These are phyloP conservation scores for Acronicta aceris DNA, from an alignment of 2,888 invertebrate genomes.

Conservation along the genomic window DNA sequence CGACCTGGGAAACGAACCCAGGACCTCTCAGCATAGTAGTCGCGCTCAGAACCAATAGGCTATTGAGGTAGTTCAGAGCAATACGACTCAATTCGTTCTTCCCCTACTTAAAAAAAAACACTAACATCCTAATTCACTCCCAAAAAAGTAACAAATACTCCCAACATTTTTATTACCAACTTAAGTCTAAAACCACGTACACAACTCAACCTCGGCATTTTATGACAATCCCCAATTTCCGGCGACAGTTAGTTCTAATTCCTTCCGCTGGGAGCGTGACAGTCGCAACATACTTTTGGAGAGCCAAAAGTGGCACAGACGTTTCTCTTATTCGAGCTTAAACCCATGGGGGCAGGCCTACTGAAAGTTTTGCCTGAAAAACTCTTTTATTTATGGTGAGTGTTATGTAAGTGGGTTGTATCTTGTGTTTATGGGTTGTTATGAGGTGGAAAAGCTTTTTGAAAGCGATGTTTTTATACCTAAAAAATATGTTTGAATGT, in stretches of 20 bases:
- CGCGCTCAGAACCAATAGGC: too few species aligned
- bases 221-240: constrained; percentile 43
- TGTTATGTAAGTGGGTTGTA: constrained; percentile 38
- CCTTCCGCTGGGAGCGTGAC: constrained; percentile 27
- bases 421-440: constrained; percentile 33
- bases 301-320: constrained; percentile 39
- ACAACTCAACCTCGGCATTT: constrained; percentile 17
- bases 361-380: constrained; percentile 49
- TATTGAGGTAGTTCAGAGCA: too few species aligned
- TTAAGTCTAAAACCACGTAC: constrained; percentile 12
- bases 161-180: neutral
- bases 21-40: too few species aligned
- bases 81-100: too few species aligned
- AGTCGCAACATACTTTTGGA: constrained; percentile 38
- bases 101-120: too few species aligned
- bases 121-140: neutral
- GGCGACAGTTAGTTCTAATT: constrained; percentile 48
- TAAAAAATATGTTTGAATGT: neutral
- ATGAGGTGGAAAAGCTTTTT: constrained; percentile 33
- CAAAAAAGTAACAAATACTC: neutral
- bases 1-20: too few species aligned
- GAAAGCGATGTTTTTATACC: constrained; percentile 26
- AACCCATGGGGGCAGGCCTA: constrained; percentile 45
- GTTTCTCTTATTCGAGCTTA: constrained; percentile 50
- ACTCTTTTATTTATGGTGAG: constrained; percentile 44